Base-by-base conservation (phyloP, 2,888 invertebrate species). In the Acanthoscelides obtectus region DNA sequence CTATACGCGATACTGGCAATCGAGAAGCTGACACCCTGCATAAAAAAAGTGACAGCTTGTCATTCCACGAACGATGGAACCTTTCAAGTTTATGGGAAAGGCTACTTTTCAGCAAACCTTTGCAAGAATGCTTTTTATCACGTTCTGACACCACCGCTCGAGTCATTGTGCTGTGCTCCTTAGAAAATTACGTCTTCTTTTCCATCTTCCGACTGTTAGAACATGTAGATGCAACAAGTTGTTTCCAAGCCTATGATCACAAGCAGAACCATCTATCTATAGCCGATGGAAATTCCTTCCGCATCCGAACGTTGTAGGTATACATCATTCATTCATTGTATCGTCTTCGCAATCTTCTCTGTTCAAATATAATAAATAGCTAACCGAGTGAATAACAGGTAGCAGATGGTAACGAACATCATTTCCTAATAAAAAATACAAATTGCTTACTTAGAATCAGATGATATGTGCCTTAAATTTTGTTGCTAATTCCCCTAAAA, bases 141-240 rank as follows among this genome's bases (percentile, higher is more conserved):
- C 45, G 17, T 12, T 45, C 45, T 45, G 45, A 45, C 45, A 45
- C 45, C 45, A 45, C 45, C 45, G 45, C 45, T 45, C 45, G 45
- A 45, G 73, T 73, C 74, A 80, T 81, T 81, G 79, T 83, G 82
- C 83, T 82, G 79, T 82, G 81, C 81, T 83, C 82, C 82, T 80
- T 82, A 80, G 79, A 77, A 74, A 77, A 80, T 81, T 83, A 82
- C 45, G 45, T 45, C 45, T 45, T 45, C 45, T 45, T 45, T 1
- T 45, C 45, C 45, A 45, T 45, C 45, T 45, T 25, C 17, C 45
- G 17, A 45, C 45, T 12, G 17, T 45, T 45, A 45, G 45, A 12
- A 45, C 45, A 25, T 45, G 45, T 45, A 45, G 45, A 12, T 12
- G 3, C 45, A 45, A 17, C 45, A 12, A 45, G 17, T 45, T 45